A percentile compares a stretch with the other conserved stretches of the same genome.
Evolutionary conservation across 2,797 vertebrate species (phyloP).

Genomic region (Coregonus ussuriensis): DNA sequence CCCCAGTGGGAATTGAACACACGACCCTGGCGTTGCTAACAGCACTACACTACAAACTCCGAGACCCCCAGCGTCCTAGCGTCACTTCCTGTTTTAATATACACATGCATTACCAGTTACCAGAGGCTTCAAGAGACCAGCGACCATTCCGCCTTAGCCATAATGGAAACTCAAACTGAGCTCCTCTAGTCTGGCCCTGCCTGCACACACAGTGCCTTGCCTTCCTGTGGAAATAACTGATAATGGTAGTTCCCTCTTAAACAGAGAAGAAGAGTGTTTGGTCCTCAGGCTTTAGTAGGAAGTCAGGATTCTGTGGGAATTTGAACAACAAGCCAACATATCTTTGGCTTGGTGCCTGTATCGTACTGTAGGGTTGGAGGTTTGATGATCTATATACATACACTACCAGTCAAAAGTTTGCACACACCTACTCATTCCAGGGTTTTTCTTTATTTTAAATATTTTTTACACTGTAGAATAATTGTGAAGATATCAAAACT

Average conservation of each 20-base stretch:
- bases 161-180: slow-evolving; percentile 20
- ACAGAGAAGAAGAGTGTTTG: slow-evolving; percentile 13
- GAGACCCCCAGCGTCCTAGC: neutral
- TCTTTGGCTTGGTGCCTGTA: slow-evolving; percentile 48
- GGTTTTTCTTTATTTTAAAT: no score
- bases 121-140: slow-evolving; percentile 27
- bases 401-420: no score
- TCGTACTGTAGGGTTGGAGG: slow-evolving; percentile 11
- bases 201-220: neutral
- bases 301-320: slow-evolving; percentile 43
- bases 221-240: slow-evolving; percentile 31
- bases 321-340: slow-evolving; percentile 16
- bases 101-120: slow-evolving; percentile 31
- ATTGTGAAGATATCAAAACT: no score
- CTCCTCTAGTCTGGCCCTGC: slow-evolving; percentile 21
- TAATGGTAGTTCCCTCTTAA: slow-evolving; percentile 13
- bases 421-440: no score
- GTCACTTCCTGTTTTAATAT: slow-evolving; percentile 19
- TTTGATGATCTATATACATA: neutral
- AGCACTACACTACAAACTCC: neutral
- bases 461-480: no score
- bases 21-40: neutral
- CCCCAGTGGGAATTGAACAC: no score
- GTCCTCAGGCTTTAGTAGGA: slow-evolving; percentile 31
- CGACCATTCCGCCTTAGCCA: slow-evolving; percentile 1